phyloP scores from a whole-genome alignment of 2,113 vertebrate genomes.

The Thalassarche chlororhynchos region DNA sequence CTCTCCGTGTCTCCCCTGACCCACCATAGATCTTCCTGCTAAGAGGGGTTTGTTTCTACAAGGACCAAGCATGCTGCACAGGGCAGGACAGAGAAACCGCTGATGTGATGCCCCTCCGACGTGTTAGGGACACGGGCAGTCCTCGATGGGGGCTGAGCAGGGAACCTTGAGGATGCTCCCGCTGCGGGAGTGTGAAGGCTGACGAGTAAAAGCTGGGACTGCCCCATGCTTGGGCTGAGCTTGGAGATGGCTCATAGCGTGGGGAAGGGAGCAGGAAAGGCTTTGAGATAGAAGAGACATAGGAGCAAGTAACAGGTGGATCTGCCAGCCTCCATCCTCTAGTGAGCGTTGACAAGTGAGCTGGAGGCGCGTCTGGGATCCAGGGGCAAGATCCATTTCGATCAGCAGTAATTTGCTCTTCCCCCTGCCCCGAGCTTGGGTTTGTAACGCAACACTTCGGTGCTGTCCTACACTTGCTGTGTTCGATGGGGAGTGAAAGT shows the following conservation, averaged over 20 bases:
- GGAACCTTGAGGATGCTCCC: neutral
- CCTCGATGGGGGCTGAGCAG: too few species aligned
- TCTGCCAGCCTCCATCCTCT: too few species aligned
- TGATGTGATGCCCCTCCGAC: neutral
- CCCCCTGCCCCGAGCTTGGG: neutral
- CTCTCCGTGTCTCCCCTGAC: neutral
- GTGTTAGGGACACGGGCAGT: neutral
- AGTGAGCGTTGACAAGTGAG: neutral
- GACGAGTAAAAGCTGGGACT: neutral
- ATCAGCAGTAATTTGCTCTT: neutral
- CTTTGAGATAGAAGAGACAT: neutral
- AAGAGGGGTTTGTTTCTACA: neutral
- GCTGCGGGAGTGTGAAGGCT: neutral
- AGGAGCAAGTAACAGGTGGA: too few species aligned
- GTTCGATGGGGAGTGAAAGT: neutral
- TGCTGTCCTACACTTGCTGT: neutral
- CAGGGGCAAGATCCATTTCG: too few species aligned
- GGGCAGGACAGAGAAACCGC: neutral
- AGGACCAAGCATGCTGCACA: accelerated
- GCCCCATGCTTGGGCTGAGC: neutral
- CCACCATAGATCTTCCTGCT: neutral
- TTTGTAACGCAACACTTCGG: neutral
- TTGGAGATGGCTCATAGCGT: accelerated
- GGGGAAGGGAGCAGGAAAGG: neutral
- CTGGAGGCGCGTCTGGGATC: neutral